These are phyloP conservation scores for Listrodromus nycthemerus DNA, from an alignment of 2,888 invertebrate species.

Conservation along the genomic window DNA sequence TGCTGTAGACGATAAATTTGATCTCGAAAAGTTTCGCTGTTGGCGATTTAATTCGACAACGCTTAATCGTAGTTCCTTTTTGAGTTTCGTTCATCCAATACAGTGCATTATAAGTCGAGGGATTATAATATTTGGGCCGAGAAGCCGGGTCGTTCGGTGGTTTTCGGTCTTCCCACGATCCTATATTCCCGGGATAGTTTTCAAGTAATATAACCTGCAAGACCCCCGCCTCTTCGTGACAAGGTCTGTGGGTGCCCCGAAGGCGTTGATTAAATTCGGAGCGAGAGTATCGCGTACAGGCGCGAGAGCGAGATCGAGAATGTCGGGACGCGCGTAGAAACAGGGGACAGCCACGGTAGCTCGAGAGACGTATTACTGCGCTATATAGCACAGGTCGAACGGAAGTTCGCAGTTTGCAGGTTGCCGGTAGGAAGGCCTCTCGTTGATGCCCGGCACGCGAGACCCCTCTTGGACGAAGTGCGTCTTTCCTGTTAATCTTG, in stretches of 20 bases:
- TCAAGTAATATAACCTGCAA: constrained; percentile 77
- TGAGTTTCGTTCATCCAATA: background rate
- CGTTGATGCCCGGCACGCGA: constrained; percentile 37
- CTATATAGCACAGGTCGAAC: constrained; percentile 48
- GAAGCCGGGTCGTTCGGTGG: constrained; percentile 50
- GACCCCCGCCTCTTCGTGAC: background rate
- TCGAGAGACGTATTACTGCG: constrained; percentile 59
- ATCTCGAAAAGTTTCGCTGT: background rate
- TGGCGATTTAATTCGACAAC: background rate
- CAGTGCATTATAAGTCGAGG: constrained; percentile 15
- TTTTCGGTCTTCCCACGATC: constrained; percentile 49
- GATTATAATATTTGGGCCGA: constrained; percentile 58
- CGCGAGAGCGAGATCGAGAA: constrained; percentile 58
- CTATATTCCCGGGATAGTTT: constrained; percentile 75
- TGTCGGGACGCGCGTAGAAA: background rate
- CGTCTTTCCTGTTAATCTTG: constrained; percentile 60
- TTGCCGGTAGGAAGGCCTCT: constrained; percentile 45
- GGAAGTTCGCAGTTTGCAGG: constrained; percentile 71
- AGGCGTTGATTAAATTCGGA: constrained; percentile 78
- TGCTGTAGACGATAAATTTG: background rate
- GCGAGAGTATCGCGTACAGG: constrained; percentile 66
- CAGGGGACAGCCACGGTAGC: constrained; percentile 30
- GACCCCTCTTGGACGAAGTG: constrained; percentile 47
- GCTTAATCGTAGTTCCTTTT: constrained; percentile 1
- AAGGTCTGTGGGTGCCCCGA: constrained; percentile 2